Evolutionary conservation across 1,140 invertebrate genomes (phyloP).

Genomic region (Caenorhabditis latens): DNA sequence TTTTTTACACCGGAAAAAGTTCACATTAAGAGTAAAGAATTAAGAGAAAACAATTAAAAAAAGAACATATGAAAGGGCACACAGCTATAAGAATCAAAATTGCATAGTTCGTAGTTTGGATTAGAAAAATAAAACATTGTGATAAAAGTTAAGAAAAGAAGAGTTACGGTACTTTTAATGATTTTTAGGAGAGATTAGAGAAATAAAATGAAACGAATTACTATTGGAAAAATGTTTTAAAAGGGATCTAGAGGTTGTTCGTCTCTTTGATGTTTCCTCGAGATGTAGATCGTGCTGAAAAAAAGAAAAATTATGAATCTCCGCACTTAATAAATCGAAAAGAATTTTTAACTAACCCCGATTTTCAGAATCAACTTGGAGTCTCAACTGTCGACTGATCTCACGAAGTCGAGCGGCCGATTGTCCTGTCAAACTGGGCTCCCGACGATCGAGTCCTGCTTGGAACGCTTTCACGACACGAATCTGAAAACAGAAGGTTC

Average conservation of each 20-base stretch:
- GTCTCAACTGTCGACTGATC: conserved; percentile 76
- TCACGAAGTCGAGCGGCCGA: conserved; percentile 76
- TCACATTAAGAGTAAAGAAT: not conserved
- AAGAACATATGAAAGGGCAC: not conserved
- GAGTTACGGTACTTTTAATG: not conserved
- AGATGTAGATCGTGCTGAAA: conserved; percentile 51
- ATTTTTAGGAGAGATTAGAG: not conserved
- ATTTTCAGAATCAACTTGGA: conserved; percentile 74
- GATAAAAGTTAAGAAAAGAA: not conserved
- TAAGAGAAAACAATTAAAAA: not conserved
- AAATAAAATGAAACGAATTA: not conserved
- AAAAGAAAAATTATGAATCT: not conserved
- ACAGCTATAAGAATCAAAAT: not conserved
- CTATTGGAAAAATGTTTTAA: not conserved
- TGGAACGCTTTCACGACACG: conserved; percentile 77
- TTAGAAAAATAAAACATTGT: not conserved
- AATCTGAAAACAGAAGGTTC: conserved; percentile 70
- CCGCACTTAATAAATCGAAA: not conserved
- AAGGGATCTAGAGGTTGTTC: conserved; percentile 49
- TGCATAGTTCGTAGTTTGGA: conserved; percentile 15
- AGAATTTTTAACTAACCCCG: not conserved
- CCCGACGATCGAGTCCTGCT: conserved; percentile 72
- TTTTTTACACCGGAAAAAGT: conserved; percentile 24
- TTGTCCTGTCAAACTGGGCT: conserved; percentile 75
- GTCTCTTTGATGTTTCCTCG: conserved; percentile 61